A percentile compares a stretch with the other conserved stretches of the same genome.
phyloP scores from a whole-genome alignment of 2,797 vertebrate genomes.

The Eupleurogrammus muticus region DNA sequence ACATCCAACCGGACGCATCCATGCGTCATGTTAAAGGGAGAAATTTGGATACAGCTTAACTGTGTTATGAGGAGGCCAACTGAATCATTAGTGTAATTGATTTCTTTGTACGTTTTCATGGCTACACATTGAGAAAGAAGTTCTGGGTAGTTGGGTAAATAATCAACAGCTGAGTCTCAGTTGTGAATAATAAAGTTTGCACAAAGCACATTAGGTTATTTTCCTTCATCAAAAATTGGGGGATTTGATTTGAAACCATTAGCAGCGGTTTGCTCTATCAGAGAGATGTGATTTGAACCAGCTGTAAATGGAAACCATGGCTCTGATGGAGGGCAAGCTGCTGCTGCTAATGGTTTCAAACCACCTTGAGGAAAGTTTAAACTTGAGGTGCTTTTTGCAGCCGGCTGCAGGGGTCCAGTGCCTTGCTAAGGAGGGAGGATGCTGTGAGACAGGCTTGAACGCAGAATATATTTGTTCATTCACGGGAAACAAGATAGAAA shows the following conservation, averaged over 20 bases:
- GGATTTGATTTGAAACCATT: no score
- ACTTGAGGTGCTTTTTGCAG: no score
- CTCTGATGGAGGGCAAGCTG: no score
- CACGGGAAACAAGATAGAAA: not conserved
- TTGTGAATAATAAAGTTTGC: constrained; percentile 4
- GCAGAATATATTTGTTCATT: not conserved
- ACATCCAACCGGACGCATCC: not conserved
- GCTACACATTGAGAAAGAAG: not conserved
- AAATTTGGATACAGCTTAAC: not conserved
- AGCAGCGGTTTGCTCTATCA: no score
- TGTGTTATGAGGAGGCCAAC: not conserved
- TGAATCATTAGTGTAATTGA: not conserved
- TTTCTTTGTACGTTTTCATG: not conserved
- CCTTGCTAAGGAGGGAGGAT: not conserved
- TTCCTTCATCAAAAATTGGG: no score
- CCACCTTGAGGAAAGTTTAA: no score
- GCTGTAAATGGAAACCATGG: no score
- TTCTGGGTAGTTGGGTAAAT: not conserved
- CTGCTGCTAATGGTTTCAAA: no score
- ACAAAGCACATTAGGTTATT: no score
- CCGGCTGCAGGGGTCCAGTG: not conserved
- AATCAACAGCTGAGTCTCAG: constrained; percentile 1
- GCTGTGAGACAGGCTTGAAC: constrained; percentile 1
- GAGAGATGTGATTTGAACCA: no score
- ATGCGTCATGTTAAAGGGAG: not conserved